Evolutionary conservation across 2,113 vertebrate genomes (phyloP).

Genomic region (Pterocles orientalis): DNA sequence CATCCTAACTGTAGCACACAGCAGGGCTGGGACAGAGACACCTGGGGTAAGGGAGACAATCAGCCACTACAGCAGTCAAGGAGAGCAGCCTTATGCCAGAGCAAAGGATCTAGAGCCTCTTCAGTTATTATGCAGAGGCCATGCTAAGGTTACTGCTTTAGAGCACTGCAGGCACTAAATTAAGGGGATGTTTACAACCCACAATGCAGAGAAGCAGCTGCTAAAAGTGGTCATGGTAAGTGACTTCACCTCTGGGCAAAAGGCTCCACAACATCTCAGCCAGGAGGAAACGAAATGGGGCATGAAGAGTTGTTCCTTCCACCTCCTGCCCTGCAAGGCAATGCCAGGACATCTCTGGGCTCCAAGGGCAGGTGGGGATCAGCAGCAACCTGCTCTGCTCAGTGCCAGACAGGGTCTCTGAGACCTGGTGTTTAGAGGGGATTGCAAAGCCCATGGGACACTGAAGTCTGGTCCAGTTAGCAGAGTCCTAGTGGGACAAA

Average conservation of each 20-base stretch:
- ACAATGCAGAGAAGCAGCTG: slow-evolving; percentile 55
- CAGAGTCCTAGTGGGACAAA: not conserved
- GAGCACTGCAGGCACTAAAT: slow-evolving; percentile 68
- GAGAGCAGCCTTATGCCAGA: not conserved
- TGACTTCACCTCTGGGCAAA: slow-evolving; percentile 19
- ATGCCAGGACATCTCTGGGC: not conserved
- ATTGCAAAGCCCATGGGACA: not conserved
- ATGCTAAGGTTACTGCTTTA: slow-evolving; percentile 57
- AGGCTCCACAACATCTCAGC: not conserved
- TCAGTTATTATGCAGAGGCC: slow-evolving; percentile 42
- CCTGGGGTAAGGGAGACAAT: not conserved
- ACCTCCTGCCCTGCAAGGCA: not conserved
- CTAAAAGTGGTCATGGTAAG: not conserved
- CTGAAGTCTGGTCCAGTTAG: not conserved
- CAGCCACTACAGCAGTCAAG: not conserved
- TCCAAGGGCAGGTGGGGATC: not conserved
- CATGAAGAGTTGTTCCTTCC: not conserved
- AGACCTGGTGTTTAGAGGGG: not conserved
- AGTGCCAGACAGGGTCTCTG: not conserved
- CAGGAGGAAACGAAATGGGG: not conserved
- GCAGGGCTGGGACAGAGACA: not conserved
- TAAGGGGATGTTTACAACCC: slow-evolving; percentile 58
- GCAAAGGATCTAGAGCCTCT: not conserved
- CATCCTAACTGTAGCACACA: not conserved
- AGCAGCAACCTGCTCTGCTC: not conserved